Evolutionary conservation across 2,113 vertebrate genomes (phyloP), one percentile per base, ranked within the genome.

Genomic region (Xiphias gladius): DNA sequence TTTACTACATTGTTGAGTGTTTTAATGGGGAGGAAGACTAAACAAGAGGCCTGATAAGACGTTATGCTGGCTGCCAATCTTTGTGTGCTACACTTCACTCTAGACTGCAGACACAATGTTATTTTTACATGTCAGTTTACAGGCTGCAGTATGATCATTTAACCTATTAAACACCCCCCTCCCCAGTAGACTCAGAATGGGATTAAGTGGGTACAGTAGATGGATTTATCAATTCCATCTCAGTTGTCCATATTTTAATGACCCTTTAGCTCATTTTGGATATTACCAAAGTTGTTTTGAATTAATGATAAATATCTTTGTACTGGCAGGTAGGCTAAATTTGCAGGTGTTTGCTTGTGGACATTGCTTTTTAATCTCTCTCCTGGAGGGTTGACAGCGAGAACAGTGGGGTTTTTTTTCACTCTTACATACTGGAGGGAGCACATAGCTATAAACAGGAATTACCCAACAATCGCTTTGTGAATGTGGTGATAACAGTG

Each of bases 391-490:
- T 90, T 95, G 94, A 94, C 94, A 93, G 92, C 84, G 91, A 80
- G 75, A 90, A 91, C 92, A 50, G 63, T 62, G 30, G 19, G 16
- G 62, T 92, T 88, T 95, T 67, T 76, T 66, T 28, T 76, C 14
- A 28, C 41, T 57, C 72, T 80, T 91, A 94, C 94, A 94, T 84
- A 92, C 93, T 70, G 80, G 69, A 80, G 83, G 75, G 89, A 96
- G 96, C 95, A 93, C 93, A 90, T 85, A 95, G 96, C 95, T 95
- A 97, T 94, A 94, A 96, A 96, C 96, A 97, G 96, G 96, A 97
- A 97, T 97, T 95, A 96, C 94, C 94, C 95, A 97, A 98, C 97
- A 98, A 98, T 97, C 94, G 95, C 96, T 96, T 96, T 96, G 96
- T 89, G 85, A 88, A 82, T 73, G 81, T 87, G 95, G 95, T 95